These are phyloP conservation scores for Hipparchia sbordonii DNA, from an alignment of 2,888 invertebrate genomes.

Conservation along the genomic window DNA sequence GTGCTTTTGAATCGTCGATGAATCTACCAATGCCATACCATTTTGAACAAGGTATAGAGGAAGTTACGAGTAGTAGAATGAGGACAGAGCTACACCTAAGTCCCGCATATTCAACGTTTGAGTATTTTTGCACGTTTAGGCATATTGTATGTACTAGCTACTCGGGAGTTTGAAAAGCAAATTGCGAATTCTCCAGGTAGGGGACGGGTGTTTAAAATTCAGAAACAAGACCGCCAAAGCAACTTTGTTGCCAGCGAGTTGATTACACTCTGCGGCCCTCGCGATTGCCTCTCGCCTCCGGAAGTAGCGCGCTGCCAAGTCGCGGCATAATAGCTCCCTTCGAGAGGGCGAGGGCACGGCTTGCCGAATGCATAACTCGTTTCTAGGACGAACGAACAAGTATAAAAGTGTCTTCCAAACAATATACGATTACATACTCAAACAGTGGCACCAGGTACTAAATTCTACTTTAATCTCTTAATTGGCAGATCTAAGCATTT, in stretches of 20 bases:
- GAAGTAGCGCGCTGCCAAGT: constrained; percentile 45
- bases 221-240: constrained; percentile 19
- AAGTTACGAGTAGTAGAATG: too few species aligned
- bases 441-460: too few species aligned
- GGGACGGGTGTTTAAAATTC: constrained; percentile 3
- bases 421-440: too few species aligned
- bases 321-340: constrained; percentile 50
- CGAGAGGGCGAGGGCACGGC: constrained; percentile 46
- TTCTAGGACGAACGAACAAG: neutral
- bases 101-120: too few species aligned
- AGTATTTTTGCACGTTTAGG: too few species aligned
- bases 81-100: too few species aligned
- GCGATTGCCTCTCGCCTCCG: constrained; percentile 35
- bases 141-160: neutral
- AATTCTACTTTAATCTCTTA: too few species aligned
- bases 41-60: too few species aligned
- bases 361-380: constrained; percentile 29
- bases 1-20: too few species aligned
- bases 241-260: constrained; percentile 31
- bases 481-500: too few species aligned
- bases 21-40: too few species aligned
- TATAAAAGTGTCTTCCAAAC: neutral
- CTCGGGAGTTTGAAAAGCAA: neutral
- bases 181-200: neutral
- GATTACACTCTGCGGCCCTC: constrained; percentile 33